Evolutionary conservation across 2,113 vertebrate species (phyloP).

Genomic region (Penelope pileata): DNA sequence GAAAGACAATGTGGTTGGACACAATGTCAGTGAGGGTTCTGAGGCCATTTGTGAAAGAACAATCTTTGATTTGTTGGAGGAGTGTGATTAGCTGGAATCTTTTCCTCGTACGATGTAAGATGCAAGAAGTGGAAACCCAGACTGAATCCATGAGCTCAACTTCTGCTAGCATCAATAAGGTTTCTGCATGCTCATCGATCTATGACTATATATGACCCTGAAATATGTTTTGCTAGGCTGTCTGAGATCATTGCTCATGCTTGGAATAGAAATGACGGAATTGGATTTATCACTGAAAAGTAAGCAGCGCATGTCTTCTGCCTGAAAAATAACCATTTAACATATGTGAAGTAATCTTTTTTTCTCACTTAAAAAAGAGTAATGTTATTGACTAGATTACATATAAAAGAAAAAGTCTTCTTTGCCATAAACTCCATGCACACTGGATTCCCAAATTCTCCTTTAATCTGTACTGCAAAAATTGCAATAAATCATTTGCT

Average conservation of each 20-base stretch:
- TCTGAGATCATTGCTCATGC: neutral
- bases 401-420: neutral
- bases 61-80: neutral
- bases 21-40: neutral
- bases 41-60: neutral
- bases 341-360: neutral
- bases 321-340: neutral
- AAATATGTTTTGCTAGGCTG: neutral
- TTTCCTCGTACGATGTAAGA: neutral
- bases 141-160: neutral
- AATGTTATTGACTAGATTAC: neutral
- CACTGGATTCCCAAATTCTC: neutral
- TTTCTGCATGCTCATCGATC: constrained; percentile 8
- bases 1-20: neutral
- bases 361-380: neutral
- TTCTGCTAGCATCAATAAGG: neutral
- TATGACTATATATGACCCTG: neutral
- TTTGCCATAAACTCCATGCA: neutral
- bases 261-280: neutral
- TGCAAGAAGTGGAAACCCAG: neutral
- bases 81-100: neutral
- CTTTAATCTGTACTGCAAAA: neutral
- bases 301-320: neutral
- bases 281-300: neutral
- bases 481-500: constrained; percentile 11